Percentiles rank a stretch among this genome's conserved stretches.
Evolutionary conservation across 2,797 vertebrate genomes (phyloP).

Genomic region (Acipenser transmontanus): DNA sequence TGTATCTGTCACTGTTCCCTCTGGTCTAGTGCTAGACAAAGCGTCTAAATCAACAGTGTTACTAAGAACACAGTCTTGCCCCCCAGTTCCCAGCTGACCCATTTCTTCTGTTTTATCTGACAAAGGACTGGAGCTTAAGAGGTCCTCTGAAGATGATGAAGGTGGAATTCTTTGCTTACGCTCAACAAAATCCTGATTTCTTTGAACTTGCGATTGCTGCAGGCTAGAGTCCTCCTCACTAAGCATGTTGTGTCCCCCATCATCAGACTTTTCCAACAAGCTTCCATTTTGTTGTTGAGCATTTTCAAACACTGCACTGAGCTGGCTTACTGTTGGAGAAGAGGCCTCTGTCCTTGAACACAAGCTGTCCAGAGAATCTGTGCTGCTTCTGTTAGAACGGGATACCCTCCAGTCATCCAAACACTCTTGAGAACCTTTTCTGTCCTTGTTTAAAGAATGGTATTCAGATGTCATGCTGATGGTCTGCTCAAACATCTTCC

Average conservation of each 20-base stretch:
- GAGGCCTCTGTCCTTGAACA: slow-evolving; percentile 89
- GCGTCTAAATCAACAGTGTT: too few relatives aligned
- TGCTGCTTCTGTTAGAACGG: slow-evolving; percentile 87
- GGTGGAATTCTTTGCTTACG: slow-evolving; percentile 47
- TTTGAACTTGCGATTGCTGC: slow-evolving; percentile 55
- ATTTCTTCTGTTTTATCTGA: slow-evolving; percentile 34
- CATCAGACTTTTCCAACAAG: slow-evolving; percentile 54
- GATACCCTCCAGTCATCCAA: slow-evolving; percentile 79
- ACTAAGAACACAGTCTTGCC: neutral
- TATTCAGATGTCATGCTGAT: slow-evolving; percentile 72
- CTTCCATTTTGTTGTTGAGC: slow-evolving; percentile 58
- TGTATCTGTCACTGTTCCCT: slow-evolving; percentile 27
- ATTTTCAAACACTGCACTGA: slow-evolving; percentile 92
- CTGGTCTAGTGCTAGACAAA: slow-evolving; percentile 39
- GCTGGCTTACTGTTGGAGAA: slow-evolving; percentile 92
- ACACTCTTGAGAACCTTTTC: slow-evolving; percentile 69
- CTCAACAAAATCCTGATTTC: slow-evolving; percentile 31
- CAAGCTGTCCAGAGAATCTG: slow-evolving; percentile 89
- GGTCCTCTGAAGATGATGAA: slow-evolving; percentile 62
- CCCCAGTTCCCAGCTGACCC: slow-evolving; percentile 37
- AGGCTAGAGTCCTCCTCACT: slow-evolving; percentile 61
- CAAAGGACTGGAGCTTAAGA: slow-evolving; percentile 52
- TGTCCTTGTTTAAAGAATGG: slow-evolving; percentile 78
- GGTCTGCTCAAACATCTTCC: slow-evolving; percentile 89
- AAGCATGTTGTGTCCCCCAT: slow-evolving; percentile 23